Conservation (phyloP, 1,140 invertebrate genomes). For the Agraylea sexmaculata region DNA sequence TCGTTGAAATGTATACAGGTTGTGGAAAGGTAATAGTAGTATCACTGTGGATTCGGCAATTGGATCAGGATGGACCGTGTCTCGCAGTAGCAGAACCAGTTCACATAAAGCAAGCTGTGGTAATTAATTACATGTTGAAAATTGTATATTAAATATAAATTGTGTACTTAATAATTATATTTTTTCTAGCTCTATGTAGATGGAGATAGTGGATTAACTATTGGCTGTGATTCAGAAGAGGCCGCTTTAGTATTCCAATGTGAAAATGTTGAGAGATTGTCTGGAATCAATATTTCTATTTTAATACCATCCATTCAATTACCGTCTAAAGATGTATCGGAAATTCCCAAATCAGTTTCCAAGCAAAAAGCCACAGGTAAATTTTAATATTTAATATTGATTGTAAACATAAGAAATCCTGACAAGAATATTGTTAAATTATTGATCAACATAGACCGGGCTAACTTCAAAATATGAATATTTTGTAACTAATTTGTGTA, state of each 20-base stretch:
- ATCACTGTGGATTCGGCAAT: slow-evolving; percentile 48
- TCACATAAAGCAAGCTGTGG: slow-evolving; percentile 36
- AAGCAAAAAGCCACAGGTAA: slow-evolving; percentile 49
- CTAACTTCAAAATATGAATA: too few relatives aligned
- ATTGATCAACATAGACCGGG: neutral
- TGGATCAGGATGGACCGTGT: slow-evolving; percentile 45
- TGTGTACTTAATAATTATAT: neutral
- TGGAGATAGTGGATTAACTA: slow-evolving; percentile 35
- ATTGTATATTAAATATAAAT: slow-evolving; percentile 5
- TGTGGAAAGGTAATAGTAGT: slow-evolving; percentile 42
- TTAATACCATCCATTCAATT: slow-evolving; percentile 42
- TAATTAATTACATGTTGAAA: slow-evolving; percentile 24
- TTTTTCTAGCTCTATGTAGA: slow-evolving; percentile 31
- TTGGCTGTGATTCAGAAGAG: slow-evolving; percentile 33
- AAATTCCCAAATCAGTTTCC: slow-evolving; percentile 33
- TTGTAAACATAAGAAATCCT: neutral
- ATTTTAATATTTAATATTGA: neutral
- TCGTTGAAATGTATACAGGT: slow-evolving; percentile 47
- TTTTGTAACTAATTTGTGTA: slow-evolving; percentile 1
- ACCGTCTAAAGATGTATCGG: slow-evolving; percentile 28
- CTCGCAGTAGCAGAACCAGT: slow-evolving; percentile 54
- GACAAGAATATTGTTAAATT: neutral
- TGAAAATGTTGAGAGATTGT: slow-evolving; percentile 34
- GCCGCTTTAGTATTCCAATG: slow-evolving; percentile 40
- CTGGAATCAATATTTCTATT: slow-evolving; percentile 35